These are phyloP conservation scores for Melanotaenia trifasciata DNA, from an alignment of 2,797 vertebrate species.

Conservation along the genomic window DNA sequence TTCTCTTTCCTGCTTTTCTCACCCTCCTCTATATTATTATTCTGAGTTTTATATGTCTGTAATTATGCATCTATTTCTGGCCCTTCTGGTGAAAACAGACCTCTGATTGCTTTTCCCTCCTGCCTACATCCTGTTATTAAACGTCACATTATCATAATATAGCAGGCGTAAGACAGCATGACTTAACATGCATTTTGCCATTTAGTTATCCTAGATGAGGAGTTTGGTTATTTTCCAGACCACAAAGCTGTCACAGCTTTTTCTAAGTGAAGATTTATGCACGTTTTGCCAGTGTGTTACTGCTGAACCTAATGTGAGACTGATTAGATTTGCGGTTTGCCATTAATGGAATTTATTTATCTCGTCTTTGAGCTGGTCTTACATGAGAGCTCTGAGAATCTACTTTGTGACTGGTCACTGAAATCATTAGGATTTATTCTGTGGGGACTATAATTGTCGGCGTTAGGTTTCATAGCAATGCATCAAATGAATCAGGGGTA, in stretches of 20 bases:
- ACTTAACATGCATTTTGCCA: background rate
- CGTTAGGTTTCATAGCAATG: background rate
- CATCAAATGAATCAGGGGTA: background rate
- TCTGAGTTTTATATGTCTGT: slow-evolving; percentile 48
- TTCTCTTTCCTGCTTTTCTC: slow-evolving; percentile 24
- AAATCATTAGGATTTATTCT: background rate
- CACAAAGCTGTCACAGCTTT: background rate
- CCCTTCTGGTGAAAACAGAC: slow-evolving; percentile 52
- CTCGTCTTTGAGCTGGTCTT: background rate
- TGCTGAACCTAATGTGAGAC: background rate
- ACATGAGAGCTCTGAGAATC: background rate
- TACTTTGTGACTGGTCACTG: background rate
- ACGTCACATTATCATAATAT: slow-evolving; percentile 22
- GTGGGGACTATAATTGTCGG: background rate
- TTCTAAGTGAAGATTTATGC: background rate
- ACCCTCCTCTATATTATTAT: slow-evolving; percentile 50
- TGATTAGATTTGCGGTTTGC: background rate
- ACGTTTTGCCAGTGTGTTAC: background rate
- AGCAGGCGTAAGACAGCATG: background rate
- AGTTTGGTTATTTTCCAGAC: background rate
- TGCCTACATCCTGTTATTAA: slow-evolving; percentile 51
- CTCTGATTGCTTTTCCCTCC: slow-evolving; percentile 49
- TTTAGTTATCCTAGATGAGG: background rate
- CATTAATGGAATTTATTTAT: background rate
- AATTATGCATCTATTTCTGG: slow-evolving; percentile 73